Evolutionary conservation across 2,888 invertebrate species (phyloP).

Genomic region (Tineola bisselliella): DNA sequence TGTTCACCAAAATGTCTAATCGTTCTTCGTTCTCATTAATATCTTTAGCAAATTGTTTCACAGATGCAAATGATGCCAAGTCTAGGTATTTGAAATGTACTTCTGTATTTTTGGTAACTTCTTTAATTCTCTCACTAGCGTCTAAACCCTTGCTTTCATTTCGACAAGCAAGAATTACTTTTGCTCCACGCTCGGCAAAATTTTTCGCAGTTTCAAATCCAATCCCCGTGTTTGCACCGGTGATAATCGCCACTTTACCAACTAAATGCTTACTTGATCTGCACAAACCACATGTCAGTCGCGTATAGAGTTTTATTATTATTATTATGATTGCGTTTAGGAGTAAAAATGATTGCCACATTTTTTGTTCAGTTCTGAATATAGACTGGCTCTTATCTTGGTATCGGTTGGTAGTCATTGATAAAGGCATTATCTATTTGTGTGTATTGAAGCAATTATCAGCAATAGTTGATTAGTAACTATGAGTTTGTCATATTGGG

Average conservation of each 20-base stretch:
- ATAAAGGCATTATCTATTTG: background rate
- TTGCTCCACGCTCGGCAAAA: slow-evolving; percentile 76
- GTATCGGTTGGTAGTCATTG: background rate
- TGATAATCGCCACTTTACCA: slow-evolving; percentile 85
- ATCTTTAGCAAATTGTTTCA: slow-evolving; percentile 69
- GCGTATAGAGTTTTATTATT: background rate
- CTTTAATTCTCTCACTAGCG: slow-evolving; percentile 40
- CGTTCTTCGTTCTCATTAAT: slow-evolving; percentile 58
- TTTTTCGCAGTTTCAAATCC: slow-evolving; percentile 80
- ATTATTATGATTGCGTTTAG: background rate
- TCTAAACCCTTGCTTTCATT: slow-evolving; percentile 72
- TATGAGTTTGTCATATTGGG: too few species aligned
- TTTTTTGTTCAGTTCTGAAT: background rate
- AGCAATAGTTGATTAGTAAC: background rate
- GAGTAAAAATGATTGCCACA: background rate
- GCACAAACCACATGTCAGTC: slow-evolving; percentile 26
- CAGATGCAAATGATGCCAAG: slow-evolving; percentile 59
- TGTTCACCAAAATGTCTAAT: slow-evolving; percentile 71
- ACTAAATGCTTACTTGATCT: slow-evolving; percentile 61
- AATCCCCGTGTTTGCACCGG: slow-evolving; percentile 85
- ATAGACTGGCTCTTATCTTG: background rate
- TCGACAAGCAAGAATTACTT: slow-evolving; percentile 83
- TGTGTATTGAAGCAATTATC: background rate
- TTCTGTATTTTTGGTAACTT: slow-evolving; percentile 31
- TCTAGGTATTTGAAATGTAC: slow-evolving; percentile 53